phyloP scores from a whole-genome alignment of 2,888 invertebrate species.

The Thera britannica region DNA sequence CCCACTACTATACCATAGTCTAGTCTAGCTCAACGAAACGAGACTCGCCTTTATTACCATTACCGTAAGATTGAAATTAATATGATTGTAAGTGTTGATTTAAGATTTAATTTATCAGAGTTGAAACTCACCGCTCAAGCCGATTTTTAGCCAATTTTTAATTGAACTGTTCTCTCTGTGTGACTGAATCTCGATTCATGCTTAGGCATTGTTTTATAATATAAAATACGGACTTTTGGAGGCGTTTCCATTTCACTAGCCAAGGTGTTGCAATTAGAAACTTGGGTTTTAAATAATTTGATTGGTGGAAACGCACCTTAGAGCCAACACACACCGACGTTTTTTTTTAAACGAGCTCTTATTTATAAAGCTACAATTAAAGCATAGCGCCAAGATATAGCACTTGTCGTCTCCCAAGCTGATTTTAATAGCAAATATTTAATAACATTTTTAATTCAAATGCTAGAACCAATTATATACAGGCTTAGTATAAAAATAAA shows the following conservation, averaged over 20 bases:
- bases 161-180: too few species aligned
- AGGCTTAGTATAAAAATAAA: neutral
- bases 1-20: constrained; percentile 70
- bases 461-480: neutral
- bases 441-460: neutral
- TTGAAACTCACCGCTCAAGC: neutral
- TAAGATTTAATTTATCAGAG: constrained; percentile 6
- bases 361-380: neutral
- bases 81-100: constrained; percentile 20
- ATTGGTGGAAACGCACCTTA: neutral
- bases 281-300: neutral
- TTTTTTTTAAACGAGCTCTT: neutral
- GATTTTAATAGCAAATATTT: neutral
- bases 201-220: neutral
- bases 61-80: constrained; percentile 26
- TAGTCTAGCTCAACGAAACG: constrained; percentile 36
- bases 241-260: neutral
- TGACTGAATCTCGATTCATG: neutral
- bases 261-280: neutral
- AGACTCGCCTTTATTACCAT: constrained; percentile 21
- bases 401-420: neutral
- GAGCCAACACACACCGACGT: neutral
- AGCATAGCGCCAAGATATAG: neutral
- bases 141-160: neutral
- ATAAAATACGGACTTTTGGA: too few species aligned